A percentile compares a stretch with the other conserved stretches of the same genome.
Evolutionary conservation across 2,888 invertebrate genomes (phyloP).

Genomic region (Opisthograptis luteolata): DNA sequence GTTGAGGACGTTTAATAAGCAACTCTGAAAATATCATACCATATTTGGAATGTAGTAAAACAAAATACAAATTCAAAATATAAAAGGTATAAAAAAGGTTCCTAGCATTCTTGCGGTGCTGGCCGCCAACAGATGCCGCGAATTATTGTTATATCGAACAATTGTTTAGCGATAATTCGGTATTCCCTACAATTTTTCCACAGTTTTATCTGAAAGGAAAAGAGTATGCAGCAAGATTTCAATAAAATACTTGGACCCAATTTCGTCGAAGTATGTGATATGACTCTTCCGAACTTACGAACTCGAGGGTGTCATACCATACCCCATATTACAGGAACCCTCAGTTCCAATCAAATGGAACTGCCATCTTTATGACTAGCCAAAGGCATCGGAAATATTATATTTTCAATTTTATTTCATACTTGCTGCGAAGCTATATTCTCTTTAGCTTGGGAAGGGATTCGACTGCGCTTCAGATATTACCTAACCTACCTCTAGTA

Average conservation of each 20-base stretch:
- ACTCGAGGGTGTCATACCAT: conserved; percentile 16
- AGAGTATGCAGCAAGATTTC: neutral
- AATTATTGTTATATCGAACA: too few relatives aligned
- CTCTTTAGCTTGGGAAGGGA: conserved; percentile 1
- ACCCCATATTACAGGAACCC: conserved; percentile 22
- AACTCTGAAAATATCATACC: too few relatives aligned
- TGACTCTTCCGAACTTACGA: conserved; percentile 12
- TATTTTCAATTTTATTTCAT: conserved; percentile 37
- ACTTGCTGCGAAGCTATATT: conserved; percentile 9
- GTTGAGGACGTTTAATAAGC: too few relatives aligned
- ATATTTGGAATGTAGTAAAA: too few relatives aligned
- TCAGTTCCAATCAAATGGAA: conserved; percentile 55
- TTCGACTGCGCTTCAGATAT: conserved; percentile 1
- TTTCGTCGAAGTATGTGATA: conserved; percentile 19
- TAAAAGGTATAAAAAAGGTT: too few relatives aligned
- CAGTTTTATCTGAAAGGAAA: too few relatives aligned
- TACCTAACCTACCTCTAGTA: neutral
- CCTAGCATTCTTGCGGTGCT: too few relatives aligned
- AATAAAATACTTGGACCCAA: conserved; percentile 3
- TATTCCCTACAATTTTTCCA: too few relatives aligned
- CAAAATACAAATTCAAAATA: too few relatives aligned
- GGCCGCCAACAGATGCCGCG: too few relatives aligned
- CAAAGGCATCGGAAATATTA: conserved; percentile 24
- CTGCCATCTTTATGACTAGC: conserved; percentile 48
- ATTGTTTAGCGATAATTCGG: too few relatives aligned